Percentiles rank a stretch among this genome's conserved stretches.
phyloP scores from a whole-genome alignment of 2,113 vertebrate genomes.

The Meleagris gallopavo region DNA sequence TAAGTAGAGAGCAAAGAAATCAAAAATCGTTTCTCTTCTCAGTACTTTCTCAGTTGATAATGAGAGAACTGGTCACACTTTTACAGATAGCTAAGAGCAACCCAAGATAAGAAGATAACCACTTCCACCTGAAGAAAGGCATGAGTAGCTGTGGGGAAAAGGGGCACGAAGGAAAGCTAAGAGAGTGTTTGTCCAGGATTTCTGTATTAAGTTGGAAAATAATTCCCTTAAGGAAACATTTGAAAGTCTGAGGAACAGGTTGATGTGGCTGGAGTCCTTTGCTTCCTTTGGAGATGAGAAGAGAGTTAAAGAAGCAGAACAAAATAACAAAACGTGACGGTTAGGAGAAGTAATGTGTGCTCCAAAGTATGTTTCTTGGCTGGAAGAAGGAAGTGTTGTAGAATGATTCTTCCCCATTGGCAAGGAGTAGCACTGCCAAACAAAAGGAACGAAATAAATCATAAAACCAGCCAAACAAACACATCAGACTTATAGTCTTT shows the following conservation, averaged over 20 bases:
- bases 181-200: neutral
- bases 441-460: conserved; percentile 29
- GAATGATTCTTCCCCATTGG: conserved; percentile 17
- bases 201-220: neutral
- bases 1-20: neutral
- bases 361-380: neutral
- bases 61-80: neutral
- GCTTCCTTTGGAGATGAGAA: neutral
- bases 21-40: neutral
- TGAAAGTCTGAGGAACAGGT: neutral
- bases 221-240: neutral
- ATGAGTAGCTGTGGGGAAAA: neutral
- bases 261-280: neutral
- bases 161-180: neutral
- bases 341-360: neutral
- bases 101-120: neutral
- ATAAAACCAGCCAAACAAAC: conserved; percentile 3
- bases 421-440: neutral
- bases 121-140: neutral
- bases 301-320: conserved; percentile 3
- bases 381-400: neutral
- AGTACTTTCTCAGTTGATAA: neutral
- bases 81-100: neutral
- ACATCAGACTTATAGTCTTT: neutral
- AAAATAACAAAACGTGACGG: neutral